Percentiles rank a stretch among this genome's conserved stretches.
These are phyloP conservation scores for Amphilophus citrinellus DNA, from an alignment of 2,113 vertebrate species.

Conservation along the genomic window DNA sequence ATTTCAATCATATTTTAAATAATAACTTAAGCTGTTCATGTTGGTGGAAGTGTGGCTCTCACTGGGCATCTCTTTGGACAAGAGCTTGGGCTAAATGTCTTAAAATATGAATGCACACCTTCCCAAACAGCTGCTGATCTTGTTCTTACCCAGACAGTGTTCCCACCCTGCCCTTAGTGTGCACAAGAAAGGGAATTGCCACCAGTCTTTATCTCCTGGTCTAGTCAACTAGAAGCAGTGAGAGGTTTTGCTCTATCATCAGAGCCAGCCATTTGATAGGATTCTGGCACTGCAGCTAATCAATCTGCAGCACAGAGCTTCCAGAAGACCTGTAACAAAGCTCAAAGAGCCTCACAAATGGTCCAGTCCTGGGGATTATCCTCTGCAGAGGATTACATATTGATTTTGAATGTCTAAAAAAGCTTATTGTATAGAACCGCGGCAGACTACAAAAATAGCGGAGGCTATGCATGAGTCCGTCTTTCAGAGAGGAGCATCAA, in stretches of 20 bases:
- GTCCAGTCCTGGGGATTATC: slow-evolving; percentile 94
- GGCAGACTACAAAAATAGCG: slow-evolving; percentile 88
- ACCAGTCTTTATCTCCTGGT: slow-evolving; percentile 92
- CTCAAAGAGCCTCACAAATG: slow-evolving; percentile 97
- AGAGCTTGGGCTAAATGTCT: background rate
- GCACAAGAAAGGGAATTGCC: slow-evolving; percentile 85
- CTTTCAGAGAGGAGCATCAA: slow-evolving; percentile 88
- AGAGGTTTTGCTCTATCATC: slow-evolving; percentile 92
- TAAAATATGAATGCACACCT: background rate
- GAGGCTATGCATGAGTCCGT: slow-evolving; percentile 92
- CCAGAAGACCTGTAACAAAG: slow-evolving; percentile 91
- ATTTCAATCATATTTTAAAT: background rate
- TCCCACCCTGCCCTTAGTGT: background rate
- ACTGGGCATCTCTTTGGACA: background rate
- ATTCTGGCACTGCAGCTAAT: slow-evolving; percentile 94
- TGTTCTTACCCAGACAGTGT: background rate
- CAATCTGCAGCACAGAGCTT: slow-evolving; percentile 92
- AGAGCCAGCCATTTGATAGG: slow-evolving; percentile 91
- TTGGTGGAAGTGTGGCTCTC: background rate
- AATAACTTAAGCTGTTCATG: background rate
- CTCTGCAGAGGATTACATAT: slow-evolving; percentile 98
- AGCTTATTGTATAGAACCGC: slow-evolving; percentile 95
- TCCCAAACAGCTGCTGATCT: slow-evolving; percentile 7
- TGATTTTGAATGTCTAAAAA: slow-evolving; percentile 96
- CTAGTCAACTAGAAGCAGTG: slow-evolving; percentile 91